phyloP scores from a whole-genome alignment of 2,797 vertebrate species.

The Hylomyscus alleni region DNA sequence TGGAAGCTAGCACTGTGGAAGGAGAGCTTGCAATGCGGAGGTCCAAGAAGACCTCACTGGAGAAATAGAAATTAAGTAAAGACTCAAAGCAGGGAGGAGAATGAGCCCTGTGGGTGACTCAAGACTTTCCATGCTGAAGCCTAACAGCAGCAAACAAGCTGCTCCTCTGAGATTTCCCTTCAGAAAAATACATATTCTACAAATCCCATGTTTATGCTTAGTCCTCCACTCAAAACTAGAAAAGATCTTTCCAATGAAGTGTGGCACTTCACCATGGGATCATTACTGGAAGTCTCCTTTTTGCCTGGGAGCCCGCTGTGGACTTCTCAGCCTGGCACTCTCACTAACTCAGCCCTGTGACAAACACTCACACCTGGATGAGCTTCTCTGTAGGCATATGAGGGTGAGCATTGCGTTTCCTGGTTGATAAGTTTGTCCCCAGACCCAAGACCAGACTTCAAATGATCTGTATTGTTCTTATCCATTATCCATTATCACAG shows the following conservation, averaged over 20 bases:
- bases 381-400: not conserved
- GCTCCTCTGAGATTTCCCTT: not conserved
- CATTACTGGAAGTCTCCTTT: not conserved
- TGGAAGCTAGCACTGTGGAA: not conserved
- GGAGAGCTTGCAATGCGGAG: not conserved
- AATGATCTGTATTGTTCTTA: not conserved
- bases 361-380: not conserved
- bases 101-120: not conserved
- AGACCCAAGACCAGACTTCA: not conserved
- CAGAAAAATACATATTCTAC: conserved; percentile 12
- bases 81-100: not conserved
- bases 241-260: not conserved
- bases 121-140: not conserved
- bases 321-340: not conserved
- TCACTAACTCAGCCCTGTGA: not conserved
- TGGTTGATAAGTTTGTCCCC: not conserved
- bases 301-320: conserved; percentile 1
- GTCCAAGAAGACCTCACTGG: not conserved
- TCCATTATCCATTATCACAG: not conserved
- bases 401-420: not conserved
- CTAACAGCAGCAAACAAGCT: not conserved
- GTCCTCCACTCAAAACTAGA: conserved; percentile 1
- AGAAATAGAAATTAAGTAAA: not conserved
- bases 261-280: not conserved
- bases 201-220: not conserved